Conservation (phyloP, 2,888 invertebrate genomes). For the Amblyjoppa fuscipennis region DNA sequence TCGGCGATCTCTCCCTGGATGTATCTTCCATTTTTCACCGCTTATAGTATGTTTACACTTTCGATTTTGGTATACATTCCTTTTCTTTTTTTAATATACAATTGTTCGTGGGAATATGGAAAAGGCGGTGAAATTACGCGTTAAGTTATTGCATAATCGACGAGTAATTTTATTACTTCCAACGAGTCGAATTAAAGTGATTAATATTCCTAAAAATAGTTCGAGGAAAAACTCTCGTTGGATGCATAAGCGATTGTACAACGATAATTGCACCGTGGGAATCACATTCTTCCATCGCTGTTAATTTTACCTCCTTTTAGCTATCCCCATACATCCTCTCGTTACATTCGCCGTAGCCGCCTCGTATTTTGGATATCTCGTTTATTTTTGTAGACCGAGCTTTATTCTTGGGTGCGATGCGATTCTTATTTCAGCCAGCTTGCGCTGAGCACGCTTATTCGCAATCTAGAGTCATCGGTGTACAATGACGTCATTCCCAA, state of each 20-base stretch:
- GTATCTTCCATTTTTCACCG: background rate
- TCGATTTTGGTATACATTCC: background rate
- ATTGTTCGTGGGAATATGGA: background rate
- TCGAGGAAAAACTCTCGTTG: background rate
- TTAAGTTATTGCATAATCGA: slow-evolving; percentile 13
- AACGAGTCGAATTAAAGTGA: background rate
- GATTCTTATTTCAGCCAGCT: slow-evolving; percentile 28
- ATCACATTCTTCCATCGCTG: slow-evolving; percentile 32
- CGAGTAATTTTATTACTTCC: background rate
- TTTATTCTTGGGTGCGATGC: slow-evolving; percentile 33
- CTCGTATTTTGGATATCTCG: background rate
- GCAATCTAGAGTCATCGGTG: slow-evolving; percentile 14
- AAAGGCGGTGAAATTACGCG: background rate
- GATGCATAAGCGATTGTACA: background rate
- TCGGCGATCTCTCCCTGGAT: slow-evolving; percentile 30
- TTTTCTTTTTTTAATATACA: background rate
- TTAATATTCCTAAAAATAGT: background rate
- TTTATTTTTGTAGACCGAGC: background rate
- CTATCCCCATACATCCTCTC: background rate
- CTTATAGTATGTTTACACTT: background rate
- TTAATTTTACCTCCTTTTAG: background rate
- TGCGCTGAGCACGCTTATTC: slow-evolving; percentile 37
- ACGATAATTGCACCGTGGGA: slow-evolving; percentile 48
- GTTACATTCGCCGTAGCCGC: background rate
- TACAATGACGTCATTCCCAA: slow-evolving; percentile 22